These are phyloP conservation scores for Todiramphus chloris DNA, from an alignment of 2,113 vertebrate species.

Conservation along the genomic window DNA sequence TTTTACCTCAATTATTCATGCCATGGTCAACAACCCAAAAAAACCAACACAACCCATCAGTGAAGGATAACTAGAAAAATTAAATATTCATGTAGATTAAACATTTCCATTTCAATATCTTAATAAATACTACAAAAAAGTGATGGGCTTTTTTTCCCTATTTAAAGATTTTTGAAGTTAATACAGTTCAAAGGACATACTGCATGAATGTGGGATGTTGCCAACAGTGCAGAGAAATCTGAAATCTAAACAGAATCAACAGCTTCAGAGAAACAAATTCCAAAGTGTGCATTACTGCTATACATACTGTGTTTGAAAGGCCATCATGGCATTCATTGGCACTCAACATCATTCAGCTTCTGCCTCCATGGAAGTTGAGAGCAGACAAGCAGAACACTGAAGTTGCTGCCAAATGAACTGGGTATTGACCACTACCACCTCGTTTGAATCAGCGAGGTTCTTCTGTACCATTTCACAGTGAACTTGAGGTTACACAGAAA, in stretches of 20 bases:
- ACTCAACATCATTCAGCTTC: not conserved
- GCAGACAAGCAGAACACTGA: not conserved
- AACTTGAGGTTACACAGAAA: not conserved
- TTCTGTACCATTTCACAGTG: not conserved
- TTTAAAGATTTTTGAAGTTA: not conserved
- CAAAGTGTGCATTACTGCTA: not conserved
- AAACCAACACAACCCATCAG: not conserved
- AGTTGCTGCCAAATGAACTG: not conserved
- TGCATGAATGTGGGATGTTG: not conserved
- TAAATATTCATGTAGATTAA: not conserved
- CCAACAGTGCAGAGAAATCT: not conserved
- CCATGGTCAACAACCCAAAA: conserved; percentile 6
- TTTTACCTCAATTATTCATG: not conserved
- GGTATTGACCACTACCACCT: not conserved
- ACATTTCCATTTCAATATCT: not conserved
- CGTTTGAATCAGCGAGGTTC: not conserved
- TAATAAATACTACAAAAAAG: not conserved
- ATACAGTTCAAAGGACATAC: not conserved
- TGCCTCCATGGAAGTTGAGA: not conserved
- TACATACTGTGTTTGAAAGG: not conserved
- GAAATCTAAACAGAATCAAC: not conserved
- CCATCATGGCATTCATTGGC: not conserved
- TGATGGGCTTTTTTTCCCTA: too few species aligned
- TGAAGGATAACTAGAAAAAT: not conserved
- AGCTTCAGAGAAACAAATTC: not conserved